Conservation (phyloP, 2,888 invertebrate genomes). For the Hypomecis punctinalis region DNA sequence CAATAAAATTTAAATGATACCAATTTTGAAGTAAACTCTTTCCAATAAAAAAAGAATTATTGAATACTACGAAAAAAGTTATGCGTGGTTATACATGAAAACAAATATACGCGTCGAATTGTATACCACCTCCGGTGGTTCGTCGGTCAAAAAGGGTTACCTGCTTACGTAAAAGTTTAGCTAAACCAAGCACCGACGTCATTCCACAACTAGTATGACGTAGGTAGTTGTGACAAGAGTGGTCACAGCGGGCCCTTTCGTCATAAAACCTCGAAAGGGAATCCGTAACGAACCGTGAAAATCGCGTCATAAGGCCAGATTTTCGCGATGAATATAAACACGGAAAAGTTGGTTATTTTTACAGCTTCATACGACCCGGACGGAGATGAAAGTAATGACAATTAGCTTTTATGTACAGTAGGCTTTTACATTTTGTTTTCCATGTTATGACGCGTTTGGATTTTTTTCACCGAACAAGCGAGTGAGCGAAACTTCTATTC, state of each 20-base stretch:
- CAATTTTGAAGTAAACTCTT: too few relatives aligned
- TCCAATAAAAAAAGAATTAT: too few relatives aligned
- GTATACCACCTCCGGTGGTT: too few relatives aligned
- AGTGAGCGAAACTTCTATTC: too few relatives aligned
- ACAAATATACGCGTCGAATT: too few relatives aligned
- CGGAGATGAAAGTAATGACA: conserved; percentile 11
- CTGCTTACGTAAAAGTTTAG: neutral
- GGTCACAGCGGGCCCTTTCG: conserved; percentile 13
- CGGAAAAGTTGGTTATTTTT: conserved; percentile 20
- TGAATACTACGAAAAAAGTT: too few relatives aligned
- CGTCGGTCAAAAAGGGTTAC: too few relatives aligned
- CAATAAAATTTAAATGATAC: too few relatives aligned
- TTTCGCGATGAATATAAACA: conserved; percentile 31
- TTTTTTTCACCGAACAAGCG: too few relatives aligned
- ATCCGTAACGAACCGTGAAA: conserved; percentile 33
- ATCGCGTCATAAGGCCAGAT: conserved; percentile 34
- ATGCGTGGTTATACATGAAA: too few relatives aligned
- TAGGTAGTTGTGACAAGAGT: neutral
- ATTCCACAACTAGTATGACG: neutral
- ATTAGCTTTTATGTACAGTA: neutral
- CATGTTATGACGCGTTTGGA: too few relatives aligned
- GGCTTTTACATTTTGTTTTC: too few relatives aligned
- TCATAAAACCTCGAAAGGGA: conserved; percentile 31
- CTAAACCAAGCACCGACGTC: neutral
- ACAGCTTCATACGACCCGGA: conserved; percentile 13